A percentile compares a stretch with the other conserved stretches of the same genome.
Conservation (phyloP, 2,888 invertebrate genomes). For the Drosophila imparisetae region DNA sequence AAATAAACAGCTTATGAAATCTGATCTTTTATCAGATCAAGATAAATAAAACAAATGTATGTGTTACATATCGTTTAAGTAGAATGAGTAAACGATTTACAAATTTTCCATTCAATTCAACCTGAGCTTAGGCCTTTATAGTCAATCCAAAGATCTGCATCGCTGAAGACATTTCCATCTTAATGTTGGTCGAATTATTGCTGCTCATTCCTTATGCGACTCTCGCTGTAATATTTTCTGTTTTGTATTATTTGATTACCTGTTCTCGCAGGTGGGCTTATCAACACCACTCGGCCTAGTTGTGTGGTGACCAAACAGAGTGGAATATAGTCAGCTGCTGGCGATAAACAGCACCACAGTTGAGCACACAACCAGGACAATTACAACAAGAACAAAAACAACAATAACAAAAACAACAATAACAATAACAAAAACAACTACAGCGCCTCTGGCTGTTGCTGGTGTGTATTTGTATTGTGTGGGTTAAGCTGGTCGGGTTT, state of each 20-base stretch:
- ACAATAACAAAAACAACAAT: not conserved
- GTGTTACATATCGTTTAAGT: not conserved
- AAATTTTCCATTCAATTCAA: not conserved
- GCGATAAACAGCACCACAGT: conserved; percentile 54
- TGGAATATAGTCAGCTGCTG: conserved; percentile 55
- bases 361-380: conserved; percentile 31
- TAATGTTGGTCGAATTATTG: not conserved
- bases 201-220: not conserved
- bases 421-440: conserved; percentile 1
- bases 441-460: conserved; percentile 30
- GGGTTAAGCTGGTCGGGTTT: conserved; percentile 47
- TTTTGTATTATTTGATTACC: not conserved
- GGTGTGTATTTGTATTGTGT: conserved; percentile 59
- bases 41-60: not conserved
- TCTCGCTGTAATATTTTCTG: conserved; percentile 10
- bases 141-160: not conserved
- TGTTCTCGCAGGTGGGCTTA: conserved; percentile 44
- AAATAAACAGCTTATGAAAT: not conserved
- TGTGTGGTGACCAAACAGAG: conserved; percentile 14
- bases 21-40: not conserved
- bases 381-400: not conserved
- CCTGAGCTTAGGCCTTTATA: not conserved
- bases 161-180: not conserved
- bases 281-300: conserved; percentile 34
- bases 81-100: not conserved